Evolutionary conservation across 2,888 invertebrate genomes (phyloP).

Genomic region (Alloplasta piceator): DNA sequence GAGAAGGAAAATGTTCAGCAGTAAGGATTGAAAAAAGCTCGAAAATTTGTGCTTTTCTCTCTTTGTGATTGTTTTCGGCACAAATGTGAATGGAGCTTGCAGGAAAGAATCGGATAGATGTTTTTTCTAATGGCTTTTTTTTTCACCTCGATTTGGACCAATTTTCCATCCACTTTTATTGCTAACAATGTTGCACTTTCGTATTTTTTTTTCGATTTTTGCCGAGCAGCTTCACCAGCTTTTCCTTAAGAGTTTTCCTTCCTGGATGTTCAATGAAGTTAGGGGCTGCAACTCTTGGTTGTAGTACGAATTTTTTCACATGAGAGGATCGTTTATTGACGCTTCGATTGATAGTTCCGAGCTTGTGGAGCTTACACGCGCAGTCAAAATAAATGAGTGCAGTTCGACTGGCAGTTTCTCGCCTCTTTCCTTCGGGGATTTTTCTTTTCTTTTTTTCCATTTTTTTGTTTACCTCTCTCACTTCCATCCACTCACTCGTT

Average conservation of each 20-base stretch:
- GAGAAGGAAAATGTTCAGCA: background rate
- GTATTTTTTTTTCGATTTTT: too few relatives aligned
- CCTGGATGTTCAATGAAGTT: slow-evolving; percentile 24
- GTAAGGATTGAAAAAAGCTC: too few relatives aligned
- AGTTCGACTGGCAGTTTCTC: slow-evolving; percentile 29
- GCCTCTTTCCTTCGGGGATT: slow-evolving; percentile 21
- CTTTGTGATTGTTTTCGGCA: too few relatives aligned
- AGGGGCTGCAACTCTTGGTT: slow-evolving; percentile 19
- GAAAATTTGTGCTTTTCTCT: too few relatives aligned
- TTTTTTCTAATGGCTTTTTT: too few relatives aligned
- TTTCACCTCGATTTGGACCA: too few relatives aligned
- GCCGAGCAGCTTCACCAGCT: too few relatives aligned
- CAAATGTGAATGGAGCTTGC: background rate
- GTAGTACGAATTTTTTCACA: slow-evolving; percentile 11
- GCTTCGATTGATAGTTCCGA: slow-evolving; percentile 75
- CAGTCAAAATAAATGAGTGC: slow-evolving; percentile 75
- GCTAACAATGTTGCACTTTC: too few relatives aligned
- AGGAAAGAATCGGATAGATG: background rate
- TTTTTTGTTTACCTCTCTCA: slow-evolving; percentile 30
- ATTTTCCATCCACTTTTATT: too few relatives aligned
- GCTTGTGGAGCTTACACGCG: slow-evolving; percentile 53
- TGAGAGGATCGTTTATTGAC: slow-evolving; percentile 71
- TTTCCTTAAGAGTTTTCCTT: too few relatives aligned
- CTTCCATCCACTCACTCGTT: slow-evolving; percentile 36
- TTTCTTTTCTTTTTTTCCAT: slow-evolving; percentile 29